Evolutionary conservation across 2,888 invertebrate genomes (phyloP).

Genomic region (Ormyrus thymus): DNA sequence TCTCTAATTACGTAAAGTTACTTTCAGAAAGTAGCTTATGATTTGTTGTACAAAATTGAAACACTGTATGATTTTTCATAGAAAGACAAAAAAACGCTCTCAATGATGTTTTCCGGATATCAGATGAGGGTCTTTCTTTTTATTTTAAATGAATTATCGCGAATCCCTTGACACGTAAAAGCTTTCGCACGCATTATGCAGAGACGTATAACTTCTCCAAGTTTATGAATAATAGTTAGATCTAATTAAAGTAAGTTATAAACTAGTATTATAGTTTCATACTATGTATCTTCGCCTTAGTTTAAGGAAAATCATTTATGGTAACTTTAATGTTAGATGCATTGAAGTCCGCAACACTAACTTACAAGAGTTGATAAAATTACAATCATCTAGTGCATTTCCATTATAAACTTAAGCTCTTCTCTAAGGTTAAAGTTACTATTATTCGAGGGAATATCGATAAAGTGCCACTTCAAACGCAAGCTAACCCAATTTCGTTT

Average conservation of each 20-base stretch:
- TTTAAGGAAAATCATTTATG: conserved; percentile 27
- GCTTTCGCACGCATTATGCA: conserved; percentile 3
- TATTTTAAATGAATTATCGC: conserved; percentile 2
- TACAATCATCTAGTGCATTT: neutral
- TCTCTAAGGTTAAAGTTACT: neutral
- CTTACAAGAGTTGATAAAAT: neutral
- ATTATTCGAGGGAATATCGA: neutral
- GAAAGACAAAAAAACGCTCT: too few relatives aligned
- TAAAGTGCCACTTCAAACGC: too few relatives aligned
- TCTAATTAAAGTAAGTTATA: conserved; percentile 43
- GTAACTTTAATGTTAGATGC: conserved; percentile 11
- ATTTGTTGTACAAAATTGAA: too few relatives aligned
- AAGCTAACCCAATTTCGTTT: too few relatives aligned
- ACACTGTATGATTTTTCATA: too few relatives aligned
- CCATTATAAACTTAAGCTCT: neutral
- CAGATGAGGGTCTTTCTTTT: too few relatives aligned
- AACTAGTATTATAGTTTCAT: conserved; percentile 7
- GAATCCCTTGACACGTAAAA: conserved; percentile 22
- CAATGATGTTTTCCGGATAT: too few relatives aligned
- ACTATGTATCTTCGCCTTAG: conserved; percentile 5
- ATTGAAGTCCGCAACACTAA: neutral
- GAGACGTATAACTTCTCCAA: conserved; percentile 4
- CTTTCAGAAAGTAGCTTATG: too few relatives aligned
- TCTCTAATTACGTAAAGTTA: too few relatives aligned
- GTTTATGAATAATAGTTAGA: conserved; percentile 38